Percentiles rank a stretch among this genome's conserved stretches.
These are phyloP conservation scores for Cheirogaleus medius DNA, from an alignment of 2,113 vertebrate species.

Conservation along the genomic window DNA sequence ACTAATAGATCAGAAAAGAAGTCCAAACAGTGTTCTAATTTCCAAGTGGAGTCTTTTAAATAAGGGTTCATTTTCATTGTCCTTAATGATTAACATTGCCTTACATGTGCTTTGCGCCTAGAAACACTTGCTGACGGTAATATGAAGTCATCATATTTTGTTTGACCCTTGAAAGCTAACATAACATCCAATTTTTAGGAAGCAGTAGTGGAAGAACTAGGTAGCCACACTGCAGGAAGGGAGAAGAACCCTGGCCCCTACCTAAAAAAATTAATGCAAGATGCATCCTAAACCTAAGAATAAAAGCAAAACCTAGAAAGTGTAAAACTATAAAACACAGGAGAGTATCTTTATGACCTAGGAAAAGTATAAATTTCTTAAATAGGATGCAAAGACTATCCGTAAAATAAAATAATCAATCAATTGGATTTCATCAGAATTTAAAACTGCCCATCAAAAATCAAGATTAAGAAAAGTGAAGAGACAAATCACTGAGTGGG, in stretches of 20 bases:
- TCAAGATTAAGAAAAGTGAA: not conserved
- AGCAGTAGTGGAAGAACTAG: not conserved
- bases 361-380: not conserved
- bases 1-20: not conserved
- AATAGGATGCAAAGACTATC: not conserved
- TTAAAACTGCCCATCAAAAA: not conserved
- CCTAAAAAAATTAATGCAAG: not conserved
- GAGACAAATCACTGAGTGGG: not conserved
- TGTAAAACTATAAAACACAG: not conserved
- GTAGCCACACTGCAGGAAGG: not conserved
- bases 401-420: not conserved
- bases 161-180: not conserved
- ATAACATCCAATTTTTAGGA: not conserved
- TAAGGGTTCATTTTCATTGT: not conserved
- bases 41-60: not conserved
- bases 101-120: not conserved
- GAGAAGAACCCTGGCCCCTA: not conserved
- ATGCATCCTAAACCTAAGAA: not conserved
- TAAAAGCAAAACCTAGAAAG: not conserved
- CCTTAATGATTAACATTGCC: not conserved
- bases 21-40: not conserved
- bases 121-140: not conserved
- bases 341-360: not conserved
- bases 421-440: not conserved
- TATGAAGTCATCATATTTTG: not conserved